Percentiles rank a stretch among this genome's conserved stretches.
These are phyloP conservation scores for Silurus meridionalis DNA, from an alignment of 2,113 vertebrate species.

Conservation along the genomic window DNA sequence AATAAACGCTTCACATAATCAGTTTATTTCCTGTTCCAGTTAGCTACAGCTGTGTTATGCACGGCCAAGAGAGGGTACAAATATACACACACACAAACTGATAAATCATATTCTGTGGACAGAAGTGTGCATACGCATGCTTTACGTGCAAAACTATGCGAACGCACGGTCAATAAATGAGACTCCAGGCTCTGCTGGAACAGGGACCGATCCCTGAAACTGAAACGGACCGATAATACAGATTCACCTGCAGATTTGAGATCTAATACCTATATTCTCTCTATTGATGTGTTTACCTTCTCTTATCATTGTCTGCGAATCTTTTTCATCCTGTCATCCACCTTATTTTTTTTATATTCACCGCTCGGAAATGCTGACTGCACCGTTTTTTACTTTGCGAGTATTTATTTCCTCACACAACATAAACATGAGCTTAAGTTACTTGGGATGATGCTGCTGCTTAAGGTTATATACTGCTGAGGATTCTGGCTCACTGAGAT, in stretches of 20 bases:
- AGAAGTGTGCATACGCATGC: not conserved
- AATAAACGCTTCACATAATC: not conserved
- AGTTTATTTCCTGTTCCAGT: not conserved
- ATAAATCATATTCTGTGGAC: not conserved
- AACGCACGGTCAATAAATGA: not conserved
- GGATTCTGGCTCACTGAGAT: not conserved
- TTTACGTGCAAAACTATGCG: not conserved
- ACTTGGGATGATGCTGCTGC: not conserved
- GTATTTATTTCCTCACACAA: not conserved
- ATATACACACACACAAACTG: not conserved
- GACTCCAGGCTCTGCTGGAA: not conserved
- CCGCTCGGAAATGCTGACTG: too few species aligned
- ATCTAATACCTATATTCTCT: not conserved
- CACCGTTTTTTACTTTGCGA: not conserved
- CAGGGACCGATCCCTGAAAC: not conserved
- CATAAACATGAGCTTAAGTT: not conserved
- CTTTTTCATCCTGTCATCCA: not conserved
- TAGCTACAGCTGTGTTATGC: not conserved
- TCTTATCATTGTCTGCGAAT: not conserved
- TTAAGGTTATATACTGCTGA: not conserved
- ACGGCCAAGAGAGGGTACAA: not conserved
- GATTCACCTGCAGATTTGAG: not conserved
- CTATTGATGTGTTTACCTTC: not conserved
- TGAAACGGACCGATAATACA: not conserved
- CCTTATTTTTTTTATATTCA: not conserved